phyloP scores from a whole-genome alignment of 1,140 invertebrate genomes.

The Psix sp. region DNA sequence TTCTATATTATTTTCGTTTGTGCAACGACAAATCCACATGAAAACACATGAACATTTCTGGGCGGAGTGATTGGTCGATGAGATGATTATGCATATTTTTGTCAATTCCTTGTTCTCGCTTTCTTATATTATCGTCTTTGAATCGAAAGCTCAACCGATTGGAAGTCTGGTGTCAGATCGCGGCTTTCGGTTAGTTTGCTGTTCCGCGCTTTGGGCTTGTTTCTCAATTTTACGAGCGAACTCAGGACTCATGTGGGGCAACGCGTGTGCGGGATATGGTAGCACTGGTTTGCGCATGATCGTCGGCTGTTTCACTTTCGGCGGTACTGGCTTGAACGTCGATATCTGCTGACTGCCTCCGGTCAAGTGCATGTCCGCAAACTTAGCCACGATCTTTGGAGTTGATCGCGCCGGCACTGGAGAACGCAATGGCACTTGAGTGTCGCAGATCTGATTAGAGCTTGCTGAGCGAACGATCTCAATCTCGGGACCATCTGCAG shows the following conservation, averaged over 20 bases:
- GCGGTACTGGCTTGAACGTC: slow-evolving; percentile 79
- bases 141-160: too few relatives aligned
- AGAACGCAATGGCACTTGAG: slow-evolving; percentile 61
- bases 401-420: slow-evolving; percentile 79
- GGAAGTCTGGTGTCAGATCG: neutral
- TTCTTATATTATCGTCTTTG: too few relatives aligned
- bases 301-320: slow-evolving; percentile 83
- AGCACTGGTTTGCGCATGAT: slow-evolving; percentile 83
- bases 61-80: slow-evolving; percentile 70
- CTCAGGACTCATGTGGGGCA: slow-evolving; percentile 73
- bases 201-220: slow-evolving; percentile 72
- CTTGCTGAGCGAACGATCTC: slow-evolving; percentile 71
- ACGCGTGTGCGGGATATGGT: slow-evolving; percentile 69
- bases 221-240: slow-evolving; percentile 74
- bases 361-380: slow-evolving; percentile 79
- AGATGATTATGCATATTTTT: slow-evolving; percentile 5
- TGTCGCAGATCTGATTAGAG: slow-evolving; percentile 68
- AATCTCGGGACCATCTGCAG: slow-evolving; percentile 41
- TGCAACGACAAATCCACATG: too few relatives aligned
- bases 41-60: too few relatives aligned
- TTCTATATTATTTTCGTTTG: slow-evolving; percentile 22
- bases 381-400: slow-evolving; percentile 79
- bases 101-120: too few relatives aligned
- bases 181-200: slow-evolving; percentile 65
- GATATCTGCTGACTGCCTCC: slow-evolving; percentile 75